phyloP scores from a whole-genome alignment of 2,888 invertebrate species.

The Spodoptera littoralis region DNA sequence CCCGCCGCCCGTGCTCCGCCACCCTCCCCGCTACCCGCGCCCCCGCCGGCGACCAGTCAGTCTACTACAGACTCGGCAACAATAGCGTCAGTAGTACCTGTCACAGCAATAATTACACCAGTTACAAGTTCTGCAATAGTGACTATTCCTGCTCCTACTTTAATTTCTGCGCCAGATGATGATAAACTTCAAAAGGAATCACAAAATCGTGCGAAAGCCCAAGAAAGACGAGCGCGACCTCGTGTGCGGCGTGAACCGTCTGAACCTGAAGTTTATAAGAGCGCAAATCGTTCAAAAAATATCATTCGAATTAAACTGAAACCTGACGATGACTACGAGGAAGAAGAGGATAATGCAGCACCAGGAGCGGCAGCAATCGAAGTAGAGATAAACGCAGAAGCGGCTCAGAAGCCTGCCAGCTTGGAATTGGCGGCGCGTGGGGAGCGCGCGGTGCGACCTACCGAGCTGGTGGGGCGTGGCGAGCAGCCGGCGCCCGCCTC shows the following conservation, averaged over 20 bases:
- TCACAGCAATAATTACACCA: conserved; percentile 19
- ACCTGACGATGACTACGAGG: conserved; percentile 92
- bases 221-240: conserved; percentile 74
- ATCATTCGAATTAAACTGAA: conserved; percentile 91
- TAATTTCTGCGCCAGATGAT: conserved; percentile 56
- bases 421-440: conserved; percentile 82
- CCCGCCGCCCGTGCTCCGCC: conserved; percentile 42
- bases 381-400: conserved; percentile 64
- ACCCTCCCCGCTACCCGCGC: conserved; percentile 45
- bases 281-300: conserved; percentile 74
- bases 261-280: conserved; percentile 78
- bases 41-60: conserved; percentile 11
- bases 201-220: conserved; percentile 70
- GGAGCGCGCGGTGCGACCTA: conserved; percentile 73
- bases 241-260: conserved; percentile 72
- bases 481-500: conserved; percentile 61
- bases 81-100: conserved; percentile 1
- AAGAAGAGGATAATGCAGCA: conserved; percentile 69
- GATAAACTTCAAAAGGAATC: conserved; percentile 76
- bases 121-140: conserved; percentile 6
- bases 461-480: conserved; percentile 74
- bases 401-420: conserved; percentile 88
- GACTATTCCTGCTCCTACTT: conserved; percentile 42
- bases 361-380: conserved; percentile 66
- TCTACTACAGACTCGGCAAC: not conserved